A percentile compares a stretch with the other conserved stretches of the same genome.
Evolutionary conservation across 2,888 invertebrate genomes (phyloP).

Genomic region (Polymixis flavicincta): DNA sequence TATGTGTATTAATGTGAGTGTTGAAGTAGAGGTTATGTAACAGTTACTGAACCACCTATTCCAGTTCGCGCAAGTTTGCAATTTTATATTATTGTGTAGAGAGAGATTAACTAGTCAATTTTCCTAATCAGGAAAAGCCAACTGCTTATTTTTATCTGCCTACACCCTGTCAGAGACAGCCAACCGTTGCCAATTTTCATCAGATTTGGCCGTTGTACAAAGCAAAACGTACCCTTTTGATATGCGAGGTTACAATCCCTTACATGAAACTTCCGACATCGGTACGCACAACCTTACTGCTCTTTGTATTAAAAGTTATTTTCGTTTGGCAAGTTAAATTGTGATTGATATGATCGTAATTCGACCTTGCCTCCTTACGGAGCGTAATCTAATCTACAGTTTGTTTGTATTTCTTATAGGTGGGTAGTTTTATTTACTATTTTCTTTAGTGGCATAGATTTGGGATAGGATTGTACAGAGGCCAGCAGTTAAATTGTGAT

Average conservation of each 20-base stretch:
- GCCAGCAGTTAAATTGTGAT: constrained; percentile 19
- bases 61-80: too few species aligned
- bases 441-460: constrained; percentile 21
- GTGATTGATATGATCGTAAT: constrained; percentile 38
- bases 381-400: constrained; percentile 40
- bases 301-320: constrained; percentile 11
- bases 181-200: constrained; percentile 23
- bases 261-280: not conserved
- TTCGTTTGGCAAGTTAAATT: constrained; percentile 30
- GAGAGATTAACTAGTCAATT: not conserved
- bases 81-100: not conserved
- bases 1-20: too few species aligned
- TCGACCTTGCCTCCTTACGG: constrained; percentile 5
- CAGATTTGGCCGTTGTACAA: constrained; percentile 41
- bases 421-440: constrained; percentile 29
- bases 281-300: not conserved
- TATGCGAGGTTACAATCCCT: constrained; percentile 33
- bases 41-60: too few species aligned
- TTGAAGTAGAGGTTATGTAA: too few species aligned
- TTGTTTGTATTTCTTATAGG: constrained; percentile 29
- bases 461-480: too few species aligned
- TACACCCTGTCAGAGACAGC: constrained; percentile 1
- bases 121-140: not conserved
- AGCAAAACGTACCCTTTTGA: constrained; percentile 47
- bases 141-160: not conserved